Evolutionary conservation across 2,888 invertebrate genomes (phyloP).

Genomic region (Eutolmus rufibarbis): DNA sequence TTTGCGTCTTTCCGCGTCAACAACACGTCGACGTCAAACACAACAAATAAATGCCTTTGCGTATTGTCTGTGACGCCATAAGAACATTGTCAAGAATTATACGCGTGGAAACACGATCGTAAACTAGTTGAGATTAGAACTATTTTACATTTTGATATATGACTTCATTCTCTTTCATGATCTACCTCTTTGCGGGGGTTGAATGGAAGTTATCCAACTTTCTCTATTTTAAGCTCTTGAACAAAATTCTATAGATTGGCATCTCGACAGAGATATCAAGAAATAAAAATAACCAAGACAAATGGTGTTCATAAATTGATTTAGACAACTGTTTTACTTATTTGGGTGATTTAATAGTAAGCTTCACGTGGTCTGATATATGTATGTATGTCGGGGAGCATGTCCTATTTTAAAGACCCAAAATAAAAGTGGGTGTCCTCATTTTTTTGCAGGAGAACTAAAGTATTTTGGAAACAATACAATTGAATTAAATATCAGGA

Average conservation of each 20-base stretch:
- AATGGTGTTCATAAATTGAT: not conserved
- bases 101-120: not conserved
- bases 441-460: not conserved
- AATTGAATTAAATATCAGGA: no score
- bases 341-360: not conserved
- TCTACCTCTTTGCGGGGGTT: not conserved
- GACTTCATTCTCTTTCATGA: not conserved
- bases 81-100: not conserved
- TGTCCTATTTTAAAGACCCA: not conserved
- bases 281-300: not conserved
- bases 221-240: not conserved
- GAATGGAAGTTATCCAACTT: not conserved
- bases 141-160: not conserved
- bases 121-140: not conserved
- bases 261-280: not conserved
- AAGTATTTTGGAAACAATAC: no score
- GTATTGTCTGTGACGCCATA: not conserved
- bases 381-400: not conserved
- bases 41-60: not conserved
- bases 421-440: not conserved
- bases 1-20: not conserved
- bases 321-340: not conserved
- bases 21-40: not conserved
- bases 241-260: not conserved
- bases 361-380: not conserved